Conservation (phyloP, 2,888 invertebrate species). For the Hartigia nigra region DNA sequence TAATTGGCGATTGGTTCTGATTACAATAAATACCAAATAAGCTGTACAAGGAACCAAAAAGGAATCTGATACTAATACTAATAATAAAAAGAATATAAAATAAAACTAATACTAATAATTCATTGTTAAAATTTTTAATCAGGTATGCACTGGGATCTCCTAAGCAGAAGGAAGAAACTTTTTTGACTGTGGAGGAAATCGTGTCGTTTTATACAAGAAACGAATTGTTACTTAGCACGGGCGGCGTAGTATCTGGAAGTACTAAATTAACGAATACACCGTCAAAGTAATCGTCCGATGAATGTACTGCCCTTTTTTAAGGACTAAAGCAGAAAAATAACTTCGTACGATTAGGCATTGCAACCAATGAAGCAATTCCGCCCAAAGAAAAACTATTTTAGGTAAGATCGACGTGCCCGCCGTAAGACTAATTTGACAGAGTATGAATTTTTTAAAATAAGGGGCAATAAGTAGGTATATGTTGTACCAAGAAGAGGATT, state of each 20-base stretch:
- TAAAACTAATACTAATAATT: background rate
- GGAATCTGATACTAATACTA: too few relatives aligned
- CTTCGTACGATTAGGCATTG: background rate
- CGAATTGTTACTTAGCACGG: constrained; percentile 56
- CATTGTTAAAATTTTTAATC: background rate
- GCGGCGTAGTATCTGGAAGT: constrained; percentile 53
- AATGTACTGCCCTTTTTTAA: background rate
- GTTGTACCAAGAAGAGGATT: background rate
- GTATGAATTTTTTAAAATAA: background rate
- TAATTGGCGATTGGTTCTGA: background rate
- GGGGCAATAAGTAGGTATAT: background rate
- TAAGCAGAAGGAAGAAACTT: constrained; percentile 61
- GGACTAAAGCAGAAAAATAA: background rate
- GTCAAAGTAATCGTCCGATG: constrained; percentile 32
- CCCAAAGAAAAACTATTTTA: background rate
- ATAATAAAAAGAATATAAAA: too few relatives aligned
- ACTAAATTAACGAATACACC: constrained; percentile 59
- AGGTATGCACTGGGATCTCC: constrained; percentile 63
- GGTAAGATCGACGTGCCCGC: background rate
- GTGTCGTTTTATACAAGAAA: constrained; percentile 56
- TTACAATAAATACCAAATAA: background rate
- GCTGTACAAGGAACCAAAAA: background rate
- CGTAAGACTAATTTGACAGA: background rate
- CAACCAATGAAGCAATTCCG: background rate
- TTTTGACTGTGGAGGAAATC: constrained; percentile 59